phyloP scores from a whole-genome alignment of 53 echinoderm and acorn worm species.

The Arbacia lixula region DNA sequence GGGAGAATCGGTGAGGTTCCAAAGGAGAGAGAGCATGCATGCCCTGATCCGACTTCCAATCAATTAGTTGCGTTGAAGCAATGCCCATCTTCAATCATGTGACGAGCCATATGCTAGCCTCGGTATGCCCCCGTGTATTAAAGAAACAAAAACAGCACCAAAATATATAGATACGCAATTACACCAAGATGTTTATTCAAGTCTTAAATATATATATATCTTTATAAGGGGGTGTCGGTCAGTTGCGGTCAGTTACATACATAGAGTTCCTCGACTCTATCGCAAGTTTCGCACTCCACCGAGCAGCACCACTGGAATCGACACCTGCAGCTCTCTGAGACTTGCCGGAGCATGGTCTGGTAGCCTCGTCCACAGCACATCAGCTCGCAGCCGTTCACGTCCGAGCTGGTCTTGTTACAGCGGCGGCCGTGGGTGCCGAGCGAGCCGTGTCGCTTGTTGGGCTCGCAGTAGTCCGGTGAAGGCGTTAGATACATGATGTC shows the following conservation, averaged over 20 bases:
- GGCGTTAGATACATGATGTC: slow-evolving; percentile 89
- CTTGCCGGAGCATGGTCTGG: slow-evolving; percentile 86
- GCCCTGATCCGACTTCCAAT: too few species aligned
- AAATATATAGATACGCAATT: slow-evolving; percentile 47
- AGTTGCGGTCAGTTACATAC: slow-evolving; percentile 79
- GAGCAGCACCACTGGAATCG: slow-evolving; percentile 97
- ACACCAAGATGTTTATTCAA: slow-evolving; percentile 21
- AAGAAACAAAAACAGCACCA: slow-evolving; percentile 44
- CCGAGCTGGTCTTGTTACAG: slow-evolving; percentile 87
- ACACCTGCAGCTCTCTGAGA: slow-evolving; percentile 89
- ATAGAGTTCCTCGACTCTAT: slow-evolving; percentile 73
- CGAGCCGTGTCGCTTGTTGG: slow-evolving; percentile 87
- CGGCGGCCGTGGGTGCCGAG: slow-evolving; percentile 91
- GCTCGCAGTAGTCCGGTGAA: slow-evolving; percentile 95
- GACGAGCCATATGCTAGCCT: too few species aligned
- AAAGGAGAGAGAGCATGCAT: too few species aligned
- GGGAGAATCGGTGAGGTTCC: too few species aligned
- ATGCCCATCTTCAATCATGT: too few species aligned
- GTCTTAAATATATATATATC: slow-evolving; percentile 39
- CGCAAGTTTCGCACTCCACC: slow-evolving; percentile 94
- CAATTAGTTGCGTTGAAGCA: too few species aligned
- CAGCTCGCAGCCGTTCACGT: slow-evolving; percentile 77
- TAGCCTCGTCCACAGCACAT: slow-evolving; percentile 98
- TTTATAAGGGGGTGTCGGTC: neutral
- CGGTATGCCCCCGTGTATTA: too few species aligned